Base-by-base conservation (phyloP, 2,888 invertebrate species). In the Thymelicus acteon region DNA sequence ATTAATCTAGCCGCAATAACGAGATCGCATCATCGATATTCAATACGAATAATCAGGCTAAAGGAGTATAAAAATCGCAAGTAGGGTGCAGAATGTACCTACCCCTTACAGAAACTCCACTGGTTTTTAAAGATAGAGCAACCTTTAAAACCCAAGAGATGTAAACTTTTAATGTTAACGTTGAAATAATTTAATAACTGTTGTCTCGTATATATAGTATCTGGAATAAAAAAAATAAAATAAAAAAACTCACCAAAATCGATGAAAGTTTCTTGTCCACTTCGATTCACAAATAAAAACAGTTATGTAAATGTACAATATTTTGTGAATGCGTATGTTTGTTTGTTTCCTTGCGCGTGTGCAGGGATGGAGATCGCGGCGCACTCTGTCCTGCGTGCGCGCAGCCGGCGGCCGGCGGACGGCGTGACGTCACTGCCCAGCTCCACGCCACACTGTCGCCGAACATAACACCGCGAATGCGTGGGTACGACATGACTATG, bases 381-480 rank as follows among this genome's bases (percentile, higher is more conserved):
- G 15, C 6, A 15, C 15, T 19, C 49, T 52, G 49, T 19, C 49
- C 49, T 52, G 49, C 49, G 49, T 19, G 8, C 6, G 49, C 49
- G 49, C 49, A 52, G 49, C 49, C 10, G 44, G 44, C 2, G 49
- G 49, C 7, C 19, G 49, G 49, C 19, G 49, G 19, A 8, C 49
- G 8, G 49, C 49, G 49, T 52, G 49, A 52, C 49, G 49, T 52
- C 49, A 52, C 49, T 52, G 49, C 19, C 49, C 19, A 52, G 7
- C 15, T 7, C 8, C 8, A 7, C 6, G 15, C 6, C 15, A 52
- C 49, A 52, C 49, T 52, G 19, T 1, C 49, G 49, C 49, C 49
- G 49, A 19, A 52, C 12, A 15, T 44, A 4, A 44, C 1, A 44
- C 8, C 44, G 44, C 44, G 44, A 7, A 31, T 31, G 15, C 19